Conservation (phyloP, 2,113 vertebrate species). For the Varanus komodoensis region DNA sequence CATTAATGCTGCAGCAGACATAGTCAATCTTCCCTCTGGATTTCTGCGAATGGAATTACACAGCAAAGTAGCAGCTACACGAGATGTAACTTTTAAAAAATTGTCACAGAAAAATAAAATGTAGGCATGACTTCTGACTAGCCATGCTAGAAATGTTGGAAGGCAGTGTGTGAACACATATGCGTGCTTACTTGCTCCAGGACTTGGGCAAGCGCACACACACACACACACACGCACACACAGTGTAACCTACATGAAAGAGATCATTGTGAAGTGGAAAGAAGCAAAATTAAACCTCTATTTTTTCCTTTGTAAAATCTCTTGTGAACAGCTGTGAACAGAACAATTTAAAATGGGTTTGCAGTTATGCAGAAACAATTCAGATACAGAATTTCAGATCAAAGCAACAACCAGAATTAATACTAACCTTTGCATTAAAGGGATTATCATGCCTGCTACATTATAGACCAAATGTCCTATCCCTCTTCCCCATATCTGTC, state of each 20-base stretch:
- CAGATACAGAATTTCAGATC: not conserved
- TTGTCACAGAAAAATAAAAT: not conserved
- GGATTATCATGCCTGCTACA: not conserved
- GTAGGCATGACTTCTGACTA: not conserved
- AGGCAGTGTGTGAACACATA: not conserved
- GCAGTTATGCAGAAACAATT: not conserved
- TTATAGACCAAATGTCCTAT: conserved; percentile 10
- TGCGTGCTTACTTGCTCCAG: no score
- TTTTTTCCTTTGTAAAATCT: conserved; percentile 1
- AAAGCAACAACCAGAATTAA: not conserved
- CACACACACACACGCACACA: not conserved
- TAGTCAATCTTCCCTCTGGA: conserved; percentile 16
- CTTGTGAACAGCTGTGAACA: conserved; percentile 4
- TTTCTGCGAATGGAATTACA: conserved; percentile 15
- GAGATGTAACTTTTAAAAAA: not conserved
- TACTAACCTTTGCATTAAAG: not conserved
- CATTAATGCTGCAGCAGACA: not conserved
- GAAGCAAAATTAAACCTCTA: not conserved
- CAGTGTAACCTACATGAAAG: not conserved
- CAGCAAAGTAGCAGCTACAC: not conserved
- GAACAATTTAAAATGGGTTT: conserved; percentile 15
- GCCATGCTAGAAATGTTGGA: not conserved
- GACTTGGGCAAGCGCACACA: not conserved
- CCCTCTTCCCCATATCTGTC: not conserved
- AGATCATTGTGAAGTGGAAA: not conserved